Base-by-base conservation (phyloP, 2,797 vertebrate species). In the Okamejei kenojei region DNA sequence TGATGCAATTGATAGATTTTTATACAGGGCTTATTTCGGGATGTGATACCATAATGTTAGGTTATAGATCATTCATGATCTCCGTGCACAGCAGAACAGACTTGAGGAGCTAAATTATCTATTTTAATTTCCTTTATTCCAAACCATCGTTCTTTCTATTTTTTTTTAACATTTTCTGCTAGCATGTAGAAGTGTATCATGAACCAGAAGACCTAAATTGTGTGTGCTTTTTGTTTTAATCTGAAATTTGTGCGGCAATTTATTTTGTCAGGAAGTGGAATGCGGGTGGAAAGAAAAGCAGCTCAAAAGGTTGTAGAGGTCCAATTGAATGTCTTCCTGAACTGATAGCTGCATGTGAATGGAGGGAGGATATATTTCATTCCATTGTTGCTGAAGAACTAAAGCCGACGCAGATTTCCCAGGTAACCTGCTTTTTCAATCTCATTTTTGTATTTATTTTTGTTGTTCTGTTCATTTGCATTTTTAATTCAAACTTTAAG, bases 251-350 rank as follows among this genome's bases (percentile, higher is more conserved):
- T 74, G 61, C 78, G 10, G 61, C 38, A 78, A 77, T 93, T 92
- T 92, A 58, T 93, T 94, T 94, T 93, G 13, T 81, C 93, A 99
- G 98, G 95, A 98, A 97, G 94, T 98, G 97, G 96, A 95, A 95
- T 82, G 95, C 96, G 94, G 94, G 94, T 94, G 95, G 95, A 94
- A 95, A 94, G 54, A 97, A 94, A 93, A 94, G 95, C 0, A 68
- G 94, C 19, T 93, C 0, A 1, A 93, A 95, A 93, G 96, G 95
- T 93, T 96, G 95, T 95, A 96, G 94, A 17, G 96, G 97, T 32
- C 96, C 97, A 82, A 96, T 99, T 0, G 98, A 99, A 94, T 97
- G 97, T 94, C 98, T 99, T 94, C 99, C 99, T 13, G 98, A 99
- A 94, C 96, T 99, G 94, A 97, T 99, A 7, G 97, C 97, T 21